These are phyloP conservation scores for Carpatolechia fugitivella DNA, from an alignment of 2,888 invertebrate species.

Conservation along the genomic window DNA sequence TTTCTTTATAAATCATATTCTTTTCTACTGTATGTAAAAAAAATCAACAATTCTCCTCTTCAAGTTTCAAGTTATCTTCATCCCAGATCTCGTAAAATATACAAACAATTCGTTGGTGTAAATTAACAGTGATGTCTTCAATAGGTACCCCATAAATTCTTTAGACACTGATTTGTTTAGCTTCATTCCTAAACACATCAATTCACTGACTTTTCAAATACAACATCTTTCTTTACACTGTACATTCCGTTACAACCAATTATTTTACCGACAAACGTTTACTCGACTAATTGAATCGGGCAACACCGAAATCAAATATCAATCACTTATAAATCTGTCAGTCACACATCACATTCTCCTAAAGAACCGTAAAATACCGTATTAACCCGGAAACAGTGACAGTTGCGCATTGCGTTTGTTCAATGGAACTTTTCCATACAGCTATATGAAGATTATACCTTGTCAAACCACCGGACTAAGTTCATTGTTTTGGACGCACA, in stretches of 20 bases:
- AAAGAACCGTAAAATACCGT: constrained; percentile 6
- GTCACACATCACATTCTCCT: neutral
- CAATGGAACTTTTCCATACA: neutral
- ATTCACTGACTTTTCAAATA: no score
- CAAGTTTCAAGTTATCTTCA: no score
- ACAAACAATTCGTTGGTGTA: no score
- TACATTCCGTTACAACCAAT: neutral
- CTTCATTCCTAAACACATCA: no score
- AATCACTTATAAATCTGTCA: neutral
- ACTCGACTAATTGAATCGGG: neutral
- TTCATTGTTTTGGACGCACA: constrained; percentile 50
- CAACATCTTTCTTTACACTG: neutral
- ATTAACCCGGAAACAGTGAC: neutral
- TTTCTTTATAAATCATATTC: no score
- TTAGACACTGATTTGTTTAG: no score
- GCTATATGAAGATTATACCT: neutral
- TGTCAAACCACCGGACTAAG: constrained; percentile 5
- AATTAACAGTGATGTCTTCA: no score
- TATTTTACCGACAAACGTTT: neutral
- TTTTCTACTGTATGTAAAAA: no score
- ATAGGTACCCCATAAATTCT: no score
- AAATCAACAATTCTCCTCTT: no score
- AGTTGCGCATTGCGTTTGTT: neutral
- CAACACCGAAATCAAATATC: neutral
- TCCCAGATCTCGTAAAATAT: no score